Evolutionary conservation across 2,797 vertebrate species (phyloP), one percentile per base, ranked within the genome.

Genomic region (Geotria australis): DNA sequence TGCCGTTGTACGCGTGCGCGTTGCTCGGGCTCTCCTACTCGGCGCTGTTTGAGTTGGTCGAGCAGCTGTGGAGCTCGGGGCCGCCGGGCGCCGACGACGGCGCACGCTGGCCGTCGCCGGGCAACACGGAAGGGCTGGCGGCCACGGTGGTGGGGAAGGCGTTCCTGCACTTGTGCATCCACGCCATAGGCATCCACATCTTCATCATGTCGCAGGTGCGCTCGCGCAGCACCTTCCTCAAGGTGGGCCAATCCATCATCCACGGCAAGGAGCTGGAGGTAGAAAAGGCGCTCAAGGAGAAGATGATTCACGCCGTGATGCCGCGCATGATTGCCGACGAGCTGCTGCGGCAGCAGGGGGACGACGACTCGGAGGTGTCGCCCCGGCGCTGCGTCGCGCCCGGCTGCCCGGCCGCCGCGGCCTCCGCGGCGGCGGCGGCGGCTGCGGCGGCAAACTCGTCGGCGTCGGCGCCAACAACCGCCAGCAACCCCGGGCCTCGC

Each of bases 281-380:
- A 59, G 91, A 98, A 70, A 98, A 98, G 69, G 91, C 86, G 47
- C 73, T 96, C 62, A 98, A 98, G 71, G 91, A 98, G 70, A 74
- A 89, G 57, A 98, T 96, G 89, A 98, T 98, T 70, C 91, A 98
- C 67, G 96, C 91, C 0, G 88, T 98, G 61, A 98, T 96, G 91
- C 91, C 91, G 1, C 74, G 77, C 63, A 72, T 77, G 62, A 88
- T 96, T 45, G 89, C 89, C 0, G 84, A 96, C 12, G 83, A 95
- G 67, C 69, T 96, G 64, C 79, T 95, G 85, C 89, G 82, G 65
- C 89, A 89, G 66, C 89, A 89, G 66, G 85, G 91, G 1, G 91
- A 96, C 8, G 91, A 98, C 53, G 89, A 98, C 67, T 78, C 83
- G 0, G 83, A 84, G 66, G 76, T 73, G 64, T 83, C 84, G 0